phyloP scores from a whole-genome alignment of 2,888 invertebrate genomes.

The Ecliptopera silaceata region DNA sequence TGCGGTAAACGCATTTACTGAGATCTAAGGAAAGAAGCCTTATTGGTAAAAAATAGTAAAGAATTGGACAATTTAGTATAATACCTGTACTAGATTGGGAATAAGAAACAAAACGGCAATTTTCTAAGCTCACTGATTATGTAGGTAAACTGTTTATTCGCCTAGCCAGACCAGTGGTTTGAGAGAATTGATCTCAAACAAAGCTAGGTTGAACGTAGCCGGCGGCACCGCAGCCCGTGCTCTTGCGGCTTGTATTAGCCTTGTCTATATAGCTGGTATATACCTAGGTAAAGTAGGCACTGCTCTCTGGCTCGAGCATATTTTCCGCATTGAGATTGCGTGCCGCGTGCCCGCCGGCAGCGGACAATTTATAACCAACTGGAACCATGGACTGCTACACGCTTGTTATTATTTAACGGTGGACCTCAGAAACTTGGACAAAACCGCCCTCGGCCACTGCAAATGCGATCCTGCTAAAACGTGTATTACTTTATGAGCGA shows the following conservation, averaged over 20 bases:
- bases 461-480: constrained; percentile 61
- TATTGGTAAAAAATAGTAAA: not conserved
- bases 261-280: constrained; percentile 11
- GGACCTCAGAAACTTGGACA: constrained; percentile 59
- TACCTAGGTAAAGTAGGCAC: not conserved
- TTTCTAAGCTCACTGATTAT: constrained; percentile 6
- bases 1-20: not conserved
- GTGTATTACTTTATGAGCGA: constrained; percentile 56
- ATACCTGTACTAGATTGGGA: not conserved
- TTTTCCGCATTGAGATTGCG: constrained; percentile 82
- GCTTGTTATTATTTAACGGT: constrained; percentile 75
- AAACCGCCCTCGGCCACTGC: constrained; percentile 56
- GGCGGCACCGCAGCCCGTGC: constrained; percentile 26
- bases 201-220: constrained; percentile 32
- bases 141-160: constrained; percentile 19
- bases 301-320: constrained; percentile 41
- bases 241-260: constrained; percentile 18
- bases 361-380: constrained; percentile 77
- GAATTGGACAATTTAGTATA: too few relatives aligned
- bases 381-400: constrained; percentile 60
- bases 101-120: not conserved
- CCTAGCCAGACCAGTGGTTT: constrained; percentile 22
- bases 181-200: constrained; percentile 27
- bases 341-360: constrained; percentile 78
- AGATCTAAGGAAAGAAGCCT: not conserved